Evolutionary conservation across 1,140 invertebrate genomes (phyloP).

Genomic region (Eumeta japonica): DNA sequence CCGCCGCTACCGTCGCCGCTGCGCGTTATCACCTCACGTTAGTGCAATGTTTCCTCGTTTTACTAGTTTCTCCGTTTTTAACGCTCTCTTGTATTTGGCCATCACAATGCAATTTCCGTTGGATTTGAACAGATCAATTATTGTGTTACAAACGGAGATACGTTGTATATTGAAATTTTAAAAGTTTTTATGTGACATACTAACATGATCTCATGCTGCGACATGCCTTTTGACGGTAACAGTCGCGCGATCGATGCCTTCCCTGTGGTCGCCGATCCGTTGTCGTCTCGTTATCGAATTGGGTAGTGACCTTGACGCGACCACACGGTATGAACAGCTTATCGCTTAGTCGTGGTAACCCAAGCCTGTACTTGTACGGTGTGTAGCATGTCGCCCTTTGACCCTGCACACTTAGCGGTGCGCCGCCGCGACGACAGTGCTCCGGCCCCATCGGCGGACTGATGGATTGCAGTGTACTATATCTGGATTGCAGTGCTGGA

Average conservation of each 20-base stretch:
- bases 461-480: constrained; percentile 41
- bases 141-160: not conserved
- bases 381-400: constrained; percentile 29
- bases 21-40: constrained; percentile 54
- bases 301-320: constrained; percentile 2
- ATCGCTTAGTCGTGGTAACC: constrained; percentile 26
- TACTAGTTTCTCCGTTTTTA: too few species aligned
- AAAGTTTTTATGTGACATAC: not conserved
- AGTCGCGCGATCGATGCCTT: constrained; percentile 2
- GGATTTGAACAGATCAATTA: too few species aligned
- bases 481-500: constrained; percentile 4
- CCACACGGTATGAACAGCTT: constrained; percentile 18
- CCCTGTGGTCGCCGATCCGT: too few species aligned
- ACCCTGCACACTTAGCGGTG: constrained; percentile 30
- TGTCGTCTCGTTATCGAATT: too few species aligned
- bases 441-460: not conserved
- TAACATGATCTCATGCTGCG: not conserved
- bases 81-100: too few species aligned
- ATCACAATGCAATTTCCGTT: too few species aligned
- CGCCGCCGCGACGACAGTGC: not conserved
- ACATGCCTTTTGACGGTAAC: constrained; percentile 6
- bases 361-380: constrained; percentile 1
- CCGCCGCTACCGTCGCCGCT: constrained; percentile 45
- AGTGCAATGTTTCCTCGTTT: not conserved
- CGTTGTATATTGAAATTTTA: not conserved